Conservation (phyloP, 1,140 invertebrate species). For the Drosophila obscura region DNA sequence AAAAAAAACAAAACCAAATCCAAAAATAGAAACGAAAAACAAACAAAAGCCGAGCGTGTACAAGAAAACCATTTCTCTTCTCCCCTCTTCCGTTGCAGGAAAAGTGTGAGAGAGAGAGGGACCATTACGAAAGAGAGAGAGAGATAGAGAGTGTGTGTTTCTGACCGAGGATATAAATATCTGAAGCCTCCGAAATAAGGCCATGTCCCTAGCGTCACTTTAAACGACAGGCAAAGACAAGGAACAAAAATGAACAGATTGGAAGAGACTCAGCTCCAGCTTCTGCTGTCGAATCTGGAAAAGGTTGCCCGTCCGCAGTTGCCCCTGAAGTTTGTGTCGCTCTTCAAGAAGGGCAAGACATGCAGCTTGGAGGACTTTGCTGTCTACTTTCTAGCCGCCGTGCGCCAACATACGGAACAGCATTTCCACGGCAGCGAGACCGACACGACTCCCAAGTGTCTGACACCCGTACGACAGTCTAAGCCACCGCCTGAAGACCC, state of each 20-base stretch:
- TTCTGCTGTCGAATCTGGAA: conserved; percentile 48
- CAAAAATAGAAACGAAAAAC: conserved; percentile 44
- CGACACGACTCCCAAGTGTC: conserved; percentile 52
- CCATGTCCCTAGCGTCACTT: conserved; percentile 5
- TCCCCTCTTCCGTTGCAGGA: conserved; percentile 80
- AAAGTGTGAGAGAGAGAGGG: conserved; percentile 39
- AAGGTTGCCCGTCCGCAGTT: conserved; percentile 37
- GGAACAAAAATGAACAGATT: conserved; percentile 29
- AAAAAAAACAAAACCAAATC: conserved; percentile 34
- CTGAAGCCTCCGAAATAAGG: conserved; percentile 29
- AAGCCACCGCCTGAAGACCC: conserved; percentile 15
- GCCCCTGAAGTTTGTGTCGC: conserved; percentile 30
- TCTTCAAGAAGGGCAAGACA: conserved; percentile 24
- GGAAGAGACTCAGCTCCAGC: conserved; percentile 46
- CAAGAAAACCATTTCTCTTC: conserved; percentile 74
- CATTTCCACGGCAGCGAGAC: conserved; percentile 52
- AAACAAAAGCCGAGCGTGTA: conserved; percentile 61
- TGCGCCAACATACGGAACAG: conserved; percentile 65
- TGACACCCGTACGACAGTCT: conserved; percentile 49
- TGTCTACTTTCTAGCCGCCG: conserved; percentile 67
- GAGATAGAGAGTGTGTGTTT: conserved; percentile 17
- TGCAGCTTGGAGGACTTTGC: conserved; percentile 77
- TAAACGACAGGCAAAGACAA: conserved; percentile 4
- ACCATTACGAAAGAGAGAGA: neutral
- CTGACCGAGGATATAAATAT: conserved; percentile 33